Evolutionary conservation across 2,113 vertebrate genomes (phyloP).

Genomic region (Reinhardtius hippoglossoides): DNA sequence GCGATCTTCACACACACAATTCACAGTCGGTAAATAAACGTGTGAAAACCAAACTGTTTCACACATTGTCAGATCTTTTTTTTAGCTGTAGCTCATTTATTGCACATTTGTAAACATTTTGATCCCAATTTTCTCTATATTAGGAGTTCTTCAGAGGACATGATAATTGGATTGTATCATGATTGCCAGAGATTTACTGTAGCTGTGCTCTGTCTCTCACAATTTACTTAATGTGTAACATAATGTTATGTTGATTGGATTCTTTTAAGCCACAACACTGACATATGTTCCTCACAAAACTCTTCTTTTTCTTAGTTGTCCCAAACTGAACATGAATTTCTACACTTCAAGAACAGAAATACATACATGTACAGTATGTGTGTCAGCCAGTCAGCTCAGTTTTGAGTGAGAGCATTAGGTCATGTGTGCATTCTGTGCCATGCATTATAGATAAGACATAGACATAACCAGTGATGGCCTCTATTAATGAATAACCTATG

Average conservation of each 20-base stretch:
- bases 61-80: not conserved
- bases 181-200: not conserved
- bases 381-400: too few relatives aligned
- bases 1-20: too few relatives aligned
- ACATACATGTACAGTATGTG: not conserved
- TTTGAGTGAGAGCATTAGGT: not conserved
- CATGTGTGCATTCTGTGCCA: conserved; percentile 6
- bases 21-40: too few relatives aligned
- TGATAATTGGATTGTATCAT: not conserved
- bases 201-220: too few relatives aligned
- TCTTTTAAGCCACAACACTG: too few relatives aligned
- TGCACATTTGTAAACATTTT: not conserved
- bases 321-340: not conserved
- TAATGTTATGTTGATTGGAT: not conserved
- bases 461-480: not conserved
- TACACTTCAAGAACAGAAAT: too few relatives aligned
- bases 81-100: not conserved
- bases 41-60: not conserved
- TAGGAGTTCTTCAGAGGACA: not conserved
- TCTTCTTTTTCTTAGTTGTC: not conserved
- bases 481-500: conserved; percentile 15
- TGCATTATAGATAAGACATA: not conserved
- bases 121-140: not conserved
- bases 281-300: not conserved
- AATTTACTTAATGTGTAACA: not conserved